Percentiles rank a stretch among this genome's conserved stretches.
Evolutionary conservation across 2,888 invertebrate genomes (phyloP).

Genomic region (Axea sp.): DNA sequence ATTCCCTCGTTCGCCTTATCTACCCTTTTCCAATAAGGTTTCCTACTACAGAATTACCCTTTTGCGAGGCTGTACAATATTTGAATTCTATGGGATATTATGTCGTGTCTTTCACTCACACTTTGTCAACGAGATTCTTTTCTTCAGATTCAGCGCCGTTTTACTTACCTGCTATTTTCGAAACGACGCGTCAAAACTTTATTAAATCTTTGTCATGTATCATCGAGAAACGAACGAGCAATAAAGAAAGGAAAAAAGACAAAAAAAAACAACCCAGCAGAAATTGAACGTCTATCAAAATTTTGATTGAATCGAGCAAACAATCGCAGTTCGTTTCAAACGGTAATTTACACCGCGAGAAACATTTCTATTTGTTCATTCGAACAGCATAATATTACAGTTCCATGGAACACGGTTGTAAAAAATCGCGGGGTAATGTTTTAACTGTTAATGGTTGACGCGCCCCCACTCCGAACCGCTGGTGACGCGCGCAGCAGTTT

Average conservation of each 20-base stretch:
- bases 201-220: slow-evolving; percentile 43
- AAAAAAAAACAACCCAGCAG: no score
- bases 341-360: no score
- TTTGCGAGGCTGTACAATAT: slow-evolving; percentile 70
- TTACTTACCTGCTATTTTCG: slow-evolving; percentile 39
- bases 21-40: slow-evolving; percentile 78
- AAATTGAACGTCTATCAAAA: slow-evolving; percentile 35
- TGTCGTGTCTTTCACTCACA: slow-evolving; percentile 64
- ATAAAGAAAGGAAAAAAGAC: no score
- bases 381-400: no score
- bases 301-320: slow-evolving; percentile 25
- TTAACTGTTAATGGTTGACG: no score
- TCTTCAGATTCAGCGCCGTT: slow-evolving; percentile 50
- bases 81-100: slow-evolving; percentile 71
- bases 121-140: slow-evolving; percentile 61
- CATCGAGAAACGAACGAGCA: slow-evolving; percentile 10
- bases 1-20: slow-evolving; percentile 72
- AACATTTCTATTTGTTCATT: no score
- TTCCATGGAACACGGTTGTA: no score
- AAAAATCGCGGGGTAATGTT: no score
- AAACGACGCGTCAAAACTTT: slow-evolving; percentile 45
- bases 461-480: no score
- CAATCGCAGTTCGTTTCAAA: no score
- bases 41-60: slow-evolving; percentile 76
- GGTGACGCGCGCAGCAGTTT: no score